Conservation (phyloP, 2,888 invertebrate species). For the Argyresthia goedartella region DNA sequence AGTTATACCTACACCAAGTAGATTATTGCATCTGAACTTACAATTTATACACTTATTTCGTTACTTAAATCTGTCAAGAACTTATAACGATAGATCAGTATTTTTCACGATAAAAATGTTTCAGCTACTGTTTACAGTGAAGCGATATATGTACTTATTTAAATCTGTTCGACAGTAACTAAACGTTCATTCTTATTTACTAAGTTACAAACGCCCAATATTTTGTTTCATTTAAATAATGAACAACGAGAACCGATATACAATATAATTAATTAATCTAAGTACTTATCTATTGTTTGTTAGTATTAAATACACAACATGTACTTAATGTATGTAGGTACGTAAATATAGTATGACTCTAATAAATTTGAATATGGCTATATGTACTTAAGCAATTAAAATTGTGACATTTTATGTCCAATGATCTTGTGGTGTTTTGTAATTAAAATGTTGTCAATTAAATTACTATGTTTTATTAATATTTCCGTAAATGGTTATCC, state of each 20-base stretch:
- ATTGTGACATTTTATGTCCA: constrained; percentile 52
- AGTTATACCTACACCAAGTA: neutral
- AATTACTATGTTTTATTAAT: constrained; percentile 6
- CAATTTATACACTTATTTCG: too few species aligned
- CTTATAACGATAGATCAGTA: too few species aligned
- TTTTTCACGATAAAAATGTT: too few species aligned
- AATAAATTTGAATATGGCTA: constrained; percentile 39
- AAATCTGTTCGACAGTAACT: too few species aligned
- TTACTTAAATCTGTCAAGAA: too few species aligned
- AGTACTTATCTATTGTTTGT: constrained; percentile 39
- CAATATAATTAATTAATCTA: constrained; percentile 7
- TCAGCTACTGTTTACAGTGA: too few species aligned
- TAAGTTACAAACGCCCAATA: too few species aligned
- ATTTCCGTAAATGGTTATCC: neutral
- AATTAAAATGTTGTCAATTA: constrained; percentile 72
- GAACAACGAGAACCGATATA: neutral
- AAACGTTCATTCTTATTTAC: too few species aligned
- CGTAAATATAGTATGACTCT: constrained; percentile 34
- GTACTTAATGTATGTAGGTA: constrained; percentile 52
- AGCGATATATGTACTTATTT: too few species aligned
- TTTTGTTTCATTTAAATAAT: too few species aligned
- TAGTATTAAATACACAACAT: constrained; percentile 63
- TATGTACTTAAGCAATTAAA: constrained; percentile 62
- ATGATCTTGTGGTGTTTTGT: constrained; percentile 70
- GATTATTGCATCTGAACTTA: neutral